A percentile compares a stretch with the other conserved stretches of the same genome.
Conservation (phyloP, 1,140 invertebrate genomes). For the Drosophila ercepeae region DNA sequence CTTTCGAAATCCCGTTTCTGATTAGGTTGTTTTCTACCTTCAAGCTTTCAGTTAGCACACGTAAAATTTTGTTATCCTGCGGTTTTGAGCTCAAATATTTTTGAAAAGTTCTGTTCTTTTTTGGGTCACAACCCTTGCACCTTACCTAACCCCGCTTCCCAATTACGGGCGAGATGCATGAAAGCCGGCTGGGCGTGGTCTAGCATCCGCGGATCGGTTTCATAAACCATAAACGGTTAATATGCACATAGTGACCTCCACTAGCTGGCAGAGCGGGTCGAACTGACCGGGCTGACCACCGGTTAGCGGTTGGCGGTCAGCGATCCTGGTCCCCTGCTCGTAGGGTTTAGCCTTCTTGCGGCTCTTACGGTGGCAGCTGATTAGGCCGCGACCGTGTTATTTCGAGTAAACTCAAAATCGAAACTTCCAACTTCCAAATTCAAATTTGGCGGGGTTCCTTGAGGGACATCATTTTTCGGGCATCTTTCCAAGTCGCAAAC, state of each 20-base stretch:
- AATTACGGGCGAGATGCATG: conserved; percentile 9
- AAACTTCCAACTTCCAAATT: too few relatives aligned
- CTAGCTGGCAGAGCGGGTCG: conserved; percentile 20
- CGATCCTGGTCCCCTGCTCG: conserved; percentile 1
- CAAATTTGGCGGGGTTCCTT: too few relatives aligned
- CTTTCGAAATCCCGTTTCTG: background rate
- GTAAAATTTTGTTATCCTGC: conserved; percentile 17
- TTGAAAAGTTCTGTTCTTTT: background rate
- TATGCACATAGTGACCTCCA: conserved; percentile 42
- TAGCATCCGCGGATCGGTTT: conserved; percentile 17
- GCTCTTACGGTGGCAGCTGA: conserved; percentile 52
- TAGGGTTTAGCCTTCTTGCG: conserved; percentile 41
- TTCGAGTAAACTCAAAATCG: conserved; percentile 7
- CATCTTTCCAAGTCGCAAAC: conserved; percentile 91
- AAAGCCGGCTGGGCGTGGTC: conserved; percentile 39
- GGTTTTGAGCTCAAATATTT: background rate
- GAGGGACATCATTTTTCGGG: background rate
- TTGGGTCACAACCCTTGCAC: conserved; percentile 27
- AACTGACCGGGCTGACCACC: conserved; percentile 52
- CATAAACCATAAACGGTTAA: conserved; percentile 38
- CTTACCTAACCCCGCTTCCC: conserved; percentile 32
- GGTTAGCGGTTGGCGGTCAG: conserved; percentile 38
- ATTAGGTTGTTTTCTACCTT: background rate
- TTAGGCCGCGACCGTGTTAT: conserved; percentile 41
- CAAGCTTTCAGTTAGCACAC: conserved; percentile 23